Conservation (phyloP, 2,797 vertebrate species). For the Halcyon chelicuti region DNA sequence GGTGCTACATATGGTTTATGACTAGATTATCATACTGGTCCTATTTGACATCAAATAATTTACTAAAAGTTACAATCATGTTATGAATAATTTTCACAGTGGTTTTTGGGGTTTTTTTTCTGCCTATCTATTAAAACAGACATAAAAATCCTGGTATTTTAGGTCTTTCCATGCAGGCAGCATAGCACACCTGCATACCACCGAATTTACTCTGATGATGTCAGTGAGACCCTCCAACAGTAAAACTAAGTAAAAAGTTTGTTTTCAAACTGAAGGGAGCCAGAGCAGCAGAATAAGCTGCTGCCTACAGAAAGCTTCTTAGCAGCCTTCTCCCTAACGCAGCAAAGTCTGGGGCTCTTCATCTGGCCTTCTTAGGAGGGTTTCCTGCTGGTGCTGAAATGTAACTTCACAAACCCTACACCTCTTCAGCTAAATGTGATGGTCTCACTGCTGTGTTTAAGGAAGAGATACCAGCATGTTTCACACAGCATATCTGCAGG, state of each 20-base stretch:
- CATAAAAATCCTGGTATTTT: neutral
- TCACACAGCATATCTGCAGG: neutral
- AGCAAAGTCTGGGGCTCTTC: neutral
- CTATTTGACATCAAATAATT: neutral
- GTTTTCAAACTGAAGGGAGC: neutral
- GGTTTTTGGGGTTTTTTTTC: neutral
- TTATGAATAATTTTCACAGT: neutral
- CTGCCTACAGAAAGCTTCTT: neutral
- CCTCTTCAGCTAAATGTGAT: neutral
- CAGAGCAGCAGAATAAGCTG: neutral
- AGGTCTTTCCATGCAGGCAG: neutral
- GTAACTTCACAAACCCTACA: neutral
- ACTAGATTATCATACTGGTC: neutral
- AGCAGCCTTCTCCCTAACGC: neutral
- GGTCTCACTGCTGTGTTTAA: neutral
- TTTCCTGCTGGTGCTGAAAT: neutral
- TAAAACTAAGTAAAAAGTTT: neutral
- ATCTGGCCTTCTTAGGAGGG: neutral
- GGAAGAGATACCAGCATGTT: neutral
- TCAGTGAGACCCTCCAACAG: neutral
- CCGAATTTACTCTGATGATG: neutral
- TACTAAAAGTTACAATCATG: neutral
- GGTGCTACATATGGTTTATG: accelerated
- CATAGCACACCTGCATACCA: neutral
- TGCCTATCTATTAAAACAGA: neutral